These are phyloP conservation scores for Atrichornis clamosus DNA, from an alignment of 2,113 vertebrate genomes.

Conservation along the genomic window DNA sequence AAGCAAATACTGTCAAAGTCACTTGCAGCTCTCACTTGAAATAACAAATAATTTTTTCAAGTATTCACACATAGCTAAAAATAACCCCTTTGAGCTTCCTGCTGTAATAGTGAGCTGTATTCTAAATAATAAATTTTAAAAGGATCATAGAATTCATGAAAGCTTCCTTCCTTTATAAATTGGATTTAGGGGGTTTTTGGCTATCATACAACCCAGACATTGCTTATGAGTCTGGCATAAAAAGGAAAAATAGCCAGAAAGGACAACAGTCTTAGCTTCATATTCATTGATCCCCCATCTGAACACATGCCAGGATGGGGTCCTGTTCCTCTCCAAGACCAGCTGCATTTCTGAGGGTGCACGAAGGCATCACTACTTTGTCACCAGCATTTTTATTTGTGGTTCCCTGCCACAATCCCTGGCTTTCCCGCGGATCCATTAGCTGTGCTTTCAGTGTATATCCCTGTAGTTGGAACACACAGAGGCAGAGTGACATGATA, in stretches of 20 bases:
- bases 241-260: not conserved
- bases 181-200: not conserved
- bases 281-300: not conserved
- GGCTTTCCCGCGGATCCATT: not conserved
- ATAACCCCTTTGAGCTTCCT: not conserved
- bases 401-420: not conserved
- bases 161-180: not conserved
- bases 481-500: fast-evolving
- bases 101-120: not conserved
- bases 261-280: not conserved
- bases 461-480: not conserved
- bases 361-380: not conserved
- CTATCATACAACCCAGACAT: not conserved
- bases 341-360: not conserved
- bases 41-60: not conserved
- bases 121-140: conserved; percentile 1
- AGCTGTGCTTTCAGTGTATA: not conserved
- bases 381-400: not conserved
- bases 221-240: not conserved
- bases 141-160: not conserved
- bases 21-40: not conserved
- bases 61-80: not conserved
- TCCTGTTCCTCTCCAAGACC: not conserved
- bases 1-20: not conserved
- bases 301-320: fast-evolving